Conservation (phyloP, 2,797 vertebrate species). For the Todus mexicanus region DNA sequence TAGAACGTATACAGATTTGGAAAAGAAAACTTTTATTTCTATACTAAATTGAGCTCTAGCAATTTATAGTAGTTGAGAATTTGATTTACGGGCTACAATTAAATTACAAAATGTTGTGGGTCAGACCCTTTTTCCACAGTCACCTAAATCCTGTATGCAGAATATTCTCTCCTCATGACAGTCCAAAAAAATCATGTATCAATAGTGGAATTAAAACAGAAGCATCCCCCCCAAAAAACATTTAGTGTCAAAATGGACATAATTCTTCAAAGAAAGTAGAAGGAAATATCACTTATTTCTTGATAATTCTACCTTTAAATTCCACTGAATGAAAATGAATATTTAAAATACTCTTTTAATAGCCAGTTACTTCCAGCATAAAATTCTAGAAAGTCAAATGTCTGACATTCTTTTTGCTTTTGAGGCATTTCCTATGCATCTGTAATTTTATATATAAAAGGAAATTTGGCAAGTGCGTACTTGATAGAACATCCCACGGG, state of each 20-base stretch:
- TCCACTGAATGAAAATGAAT: background rate
- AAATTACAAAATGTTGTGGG: background rate
- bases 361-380: background rate
- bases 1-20: background rate
- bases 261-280: background rate
- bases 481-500: background rate
- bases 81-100: background rate
- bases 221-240: rapidly evolving
- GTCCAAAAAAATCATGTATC: background rate
- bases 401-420: background rate
- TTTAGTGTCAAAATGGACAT: background rate
- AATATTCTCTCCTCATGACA: background rate
- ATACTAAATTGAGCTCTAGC: background rate
- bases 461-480: background rate
- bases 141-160: background rate
- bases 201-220: background rate
- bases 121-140: background rate
- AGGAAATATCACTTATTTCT: background rate
- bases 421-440: background rate
- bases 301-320: background rate
- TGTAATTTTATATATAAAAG: background rate
- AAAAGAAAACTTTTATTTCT: background rate
- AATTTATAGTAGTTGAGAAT: background rate
- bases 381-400: background rate
- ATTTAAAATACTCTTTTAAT: background rate